Evolutionary conservation across 23 tunicate genomes (phyloP).

Genomic region (Pegea sp.): DNA sequence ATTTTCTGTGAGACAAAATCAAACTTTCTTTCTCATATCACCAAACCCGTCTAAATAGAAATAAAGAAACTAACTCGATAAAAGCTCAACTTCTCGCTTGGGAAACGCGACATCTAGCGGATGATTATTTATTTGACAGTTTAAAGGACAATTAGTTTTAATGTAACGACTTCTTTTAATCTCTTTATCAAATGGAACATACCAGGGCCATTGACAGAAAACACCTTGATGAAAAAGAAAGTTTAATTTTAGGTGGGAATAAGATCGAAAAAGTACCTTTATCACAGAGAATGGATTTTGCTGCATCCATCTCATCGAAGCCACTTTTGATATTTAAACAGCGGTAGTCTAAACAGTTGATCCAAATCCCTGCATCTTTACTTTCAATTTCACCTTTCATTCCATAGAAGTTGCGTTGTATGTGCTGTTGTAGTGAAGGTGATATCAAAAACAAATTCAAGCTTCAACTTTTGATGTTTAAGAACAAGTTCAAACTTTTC

Average conservation of each 20-base stretch:
- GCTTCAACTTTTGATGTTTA: too few species aligned
- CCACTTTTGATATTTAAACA: slow-evolving; percentile 13
- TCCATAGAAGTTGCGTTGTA: slow-evolving; percentile 32
- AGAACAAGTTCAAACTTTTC: too few species aligned
- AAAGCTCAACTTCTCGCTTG: background rate
- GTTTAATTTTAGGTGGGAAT: background rate
- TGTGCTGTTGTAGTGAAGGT: slow-evolving; percentile 36
- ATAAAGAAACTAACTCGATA: background rate
- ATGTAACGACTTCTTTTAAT: slow-evolving; percentile 16
- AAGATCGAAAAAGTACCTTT: slow-evolving; percentile 1
- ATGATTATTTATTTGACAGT: background rate
- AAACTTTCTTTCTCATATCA: background rate
- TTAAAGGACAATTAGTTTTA: slow-evolving; percentile 9
- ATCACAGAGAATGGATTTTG: slow-evolving; percentile 8
- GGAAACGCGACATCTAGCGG: slow-evolving; percentile 7
- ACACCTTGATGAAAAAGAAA: slow-evolving; percentile 13
- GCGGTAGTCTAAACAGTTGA: slow-evolving; percentile 25
- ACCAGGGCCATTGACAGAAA: slow-evolving; percentile 37
- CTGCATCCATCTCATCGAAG: slow-evolving; percentile 1
- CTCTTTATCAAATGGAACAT: slow-evolving; percentile 19
- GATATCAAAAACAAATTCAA: too few species aligned
- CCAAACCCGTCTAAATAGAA: background rate
- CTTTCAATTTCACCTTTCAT: slow-evolving; percentile 3
- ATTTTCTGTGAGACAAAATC: slow-evolving; percentile 16
- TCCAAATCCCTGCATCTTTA: slow-evolving; percentile 41